Evolutionary conservation across 64 coral and sea anemone genomes (phyloP).

Genomic region (Cladopsammia gracilis): DNA sequence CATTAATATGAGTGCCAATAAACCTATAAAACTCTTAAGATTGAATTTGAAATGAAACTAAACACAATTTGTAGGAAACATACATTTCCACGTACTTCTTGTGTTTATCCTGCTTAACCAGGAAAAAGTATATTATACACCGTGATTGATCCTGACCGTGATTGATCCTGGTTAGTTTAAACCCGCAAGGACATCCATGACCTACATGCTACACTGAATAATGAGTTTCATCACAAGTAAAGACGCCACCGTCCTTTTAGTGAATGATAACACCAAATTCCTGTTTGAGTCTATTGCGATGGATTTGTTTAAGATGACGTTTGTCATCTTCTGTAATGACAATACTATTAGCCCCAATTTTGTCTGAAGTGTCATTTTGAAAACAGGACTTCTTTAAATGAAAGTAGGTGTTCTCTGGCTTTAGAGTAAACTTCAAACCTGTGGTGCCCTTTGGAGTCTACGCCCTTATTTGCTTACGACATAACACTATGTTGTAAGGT

Average conservation of each 20-base stretch:
- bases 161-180: not conserved
- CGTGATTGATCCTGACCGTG: too few species aligned
- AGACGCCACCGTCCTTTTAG: constrained; percentile 5
- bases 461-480: constrained; percentile 42
- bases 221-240: constrained; percentile 8
- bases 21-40: too few species aligned
- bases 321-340: not conserved
- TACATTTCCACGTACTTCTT: not conserved
- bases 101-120: not conserved
- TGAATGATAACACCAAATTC: constrained; percentile 13
- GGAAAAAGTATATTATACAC: not conserved
- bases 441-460: constrained; percentile 40
- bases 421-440: constrained; percentile 10
- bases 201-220: not conserved
- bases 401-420: constrained; percentile 43
- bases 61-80: not conserved
- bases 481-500: constrained; percentile 46
- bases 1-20: too few species aligned
- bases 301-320: constrained; percentile 2
- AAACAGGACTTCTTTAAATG: constrained; percentile 36
- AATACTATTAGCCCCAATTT: constrained; percentile 3
- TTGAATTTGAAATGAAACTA: not conserved
- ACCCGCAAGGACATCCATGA: constrained; percentile 1
- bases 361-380: constrained; percentile 10
- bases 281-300: constrained; percentile 3